Conservation (phyloP, 2,113 vertebrate species). For the Danionella cerebrum region DNA sequence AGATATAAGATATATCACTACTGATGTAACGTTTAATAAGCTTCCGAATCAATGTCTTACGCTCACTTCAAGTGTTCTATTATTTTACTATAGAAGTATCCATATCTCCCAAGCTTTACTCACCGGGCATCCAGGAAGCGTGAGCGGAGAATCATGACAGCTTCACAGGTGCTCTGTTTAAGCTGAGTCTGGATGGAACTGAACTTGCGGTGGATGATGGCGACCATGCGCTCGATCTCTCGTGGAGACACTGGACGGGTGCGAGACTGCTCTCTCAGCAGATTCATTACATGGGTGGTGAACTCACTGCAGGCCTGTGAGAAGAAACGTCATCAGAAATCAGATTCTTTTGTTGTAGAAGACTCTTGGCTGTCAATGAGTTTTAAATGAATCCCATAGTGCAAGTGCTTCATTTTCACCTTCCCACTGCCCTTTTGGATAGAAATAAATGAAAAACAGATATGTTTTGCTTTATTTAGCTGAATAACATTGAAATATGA, state of each 20-base stretch:
- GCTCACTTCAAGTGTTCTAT: too few relatives aligned
- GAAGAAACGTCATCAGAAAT: neutral
- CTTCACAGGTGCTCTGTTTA: conserved; percentile 87
- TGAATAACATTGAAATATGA: too few relatives aligned
- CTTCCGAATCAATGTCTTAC: too few relatives aligned
- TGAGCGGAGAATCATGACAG: conserved; percentile 85
- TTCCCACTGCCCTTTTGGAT: too few relatives aligned
- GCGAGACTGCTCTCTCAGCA: conserved; percentile 82
- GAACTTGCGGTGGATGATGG: conserved; percentile 87
- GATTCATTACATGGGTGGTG: conserved; percentile 87
- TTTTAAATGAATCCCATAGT: too few relatives aligned
- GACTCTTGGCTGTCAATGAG: too few relatives aligned
- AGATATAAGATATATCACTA: too few relatives aligned
- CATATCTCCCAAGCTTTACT: neutral
- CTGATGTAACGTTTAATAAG: too few relatives aligned
- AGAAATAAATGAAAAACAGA: too few relatives aligned
- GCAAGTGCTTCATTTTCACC: too few relatives aligned
- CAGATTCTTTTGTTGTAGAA: neutral
- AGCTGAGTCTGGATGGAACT: conserved; percentile 88
- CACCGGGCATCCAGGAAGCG: conserved; percentile 84
- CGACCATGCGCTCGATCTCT: conserved; percentile 88
- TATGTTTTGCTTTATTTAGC: too few relatives aligned
- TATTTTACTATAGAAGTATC: too few relatives aligned
- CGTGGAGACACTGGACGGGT: conserved; percentile 80
- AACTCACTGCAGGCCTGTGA: conserved; percentile 81